Evolutionary conservation across 2,113 vertebrate species (phyloP).

Genomic region (Micronycteris hirsuta): DNA sequence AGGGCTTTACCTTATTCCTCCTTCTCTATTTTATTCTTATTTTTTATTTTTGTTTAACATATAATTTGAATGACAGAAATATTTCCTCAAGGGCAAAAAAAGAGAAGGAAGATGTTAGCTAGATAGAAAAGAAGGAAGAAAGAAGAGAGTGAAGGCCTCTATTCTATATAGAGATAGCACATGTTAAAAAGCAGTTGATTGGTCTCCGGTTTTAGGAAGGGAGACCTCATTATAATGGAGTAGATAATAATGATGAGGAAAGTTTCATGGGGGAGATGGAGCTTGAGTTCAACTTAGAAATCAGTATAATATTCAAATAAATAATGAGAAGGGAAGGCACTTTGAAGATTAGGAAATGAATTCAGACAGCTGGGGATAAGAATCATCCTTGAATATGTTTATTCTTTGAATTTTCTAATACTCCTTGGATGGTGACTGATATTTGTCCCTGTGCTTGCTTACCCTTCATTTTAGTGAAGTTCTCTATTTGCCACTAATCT

Average conservation of each 20-base stretch:
- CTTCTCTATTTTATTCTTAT: background rate
- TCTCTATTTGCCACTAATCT: background rate
- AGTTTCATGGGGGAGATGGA: background rate
- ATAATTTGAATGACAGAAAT: background rate
- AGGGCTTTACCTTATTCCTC: accelerated
- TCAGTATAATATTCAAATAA: background rate
- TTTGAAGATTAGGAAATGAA: background rate
- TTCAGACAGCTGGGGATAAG: background rate
- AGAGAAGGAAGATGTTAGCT: background rate
- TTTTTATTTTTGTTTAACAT: background rate
- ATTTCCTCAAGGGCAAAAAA: background rate
- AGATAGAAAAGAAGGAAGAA: background rate
- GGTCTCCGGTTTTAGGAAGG: background rate
- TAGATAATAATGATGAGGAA: background rate
- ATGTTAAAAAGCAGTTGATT: background rate
- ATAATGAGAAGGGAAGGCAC: background rate
- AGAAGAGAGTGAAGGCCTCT: background rate
- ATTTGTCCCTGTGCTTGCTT: background rate
- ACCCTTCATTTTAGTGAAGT: background rate
- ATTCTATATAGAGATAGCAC: background rate
- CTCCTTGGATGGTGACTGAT: background rate
- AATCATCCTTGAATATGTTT: background rate
- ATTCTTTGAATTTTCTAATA: background rate
- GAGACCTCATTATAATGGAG: background rate
- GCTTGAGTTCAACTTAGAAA: background rate